Conservation (phyloP, 1,140 invertebrate genomes). For the Eriocheir sinensis region DNA sequence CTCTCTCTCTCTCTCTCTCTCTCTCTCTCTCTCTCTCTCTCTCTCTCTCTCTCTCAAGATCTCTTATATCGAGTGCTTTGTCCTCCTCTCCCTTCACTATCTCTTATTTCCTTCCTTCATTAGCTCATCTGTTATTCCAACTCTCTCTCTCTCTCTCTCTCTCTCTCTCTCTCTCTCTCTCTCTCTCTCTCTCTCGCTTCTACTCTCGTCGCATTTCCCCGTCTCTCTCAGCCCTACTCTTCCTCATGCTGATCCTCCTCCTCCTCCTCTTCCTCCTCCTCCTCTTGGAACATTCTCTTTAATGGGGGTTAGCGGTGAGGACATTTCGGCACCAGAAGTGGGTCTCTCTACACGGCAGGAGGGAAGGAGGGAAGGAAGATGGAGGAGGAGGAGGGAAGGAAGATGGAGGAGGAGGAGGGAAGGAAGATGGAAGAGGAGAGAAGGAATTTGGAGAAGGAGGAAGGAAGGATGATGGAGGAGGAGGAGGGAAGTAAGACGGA, state of each 20-base stretch:
- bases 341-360: conserved; percentile 6
- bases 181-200: neutral
- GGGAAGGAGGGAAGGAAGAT: neutral
- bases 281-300: neutral
- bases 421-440: neutral
- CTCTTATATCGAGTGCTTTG: neutral
- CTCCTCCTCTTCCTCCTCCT: neutral
- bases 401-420: neutral
- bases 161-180: neutral
- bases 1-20: neutral
- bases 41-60: neutral
- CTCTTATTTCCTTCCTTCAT: too few species aligned
- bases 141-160: neutral
- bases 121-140: neutral
- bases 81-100: too few species aligned
- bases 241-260: too few species aligned
- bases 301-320: neutral
- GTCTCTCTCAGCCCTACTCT: neutral
- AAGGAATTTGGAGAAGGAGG: neutral
- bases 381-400: neutral
- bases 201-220: neutral
- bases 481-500: neutral
- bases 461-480: neutral
- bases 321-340: neutral
- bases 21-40: neutral